phyloP scores from a whole-genome alignment of 1,140 invertebrate species.

The Aphelenchoides avenae region DNA sequence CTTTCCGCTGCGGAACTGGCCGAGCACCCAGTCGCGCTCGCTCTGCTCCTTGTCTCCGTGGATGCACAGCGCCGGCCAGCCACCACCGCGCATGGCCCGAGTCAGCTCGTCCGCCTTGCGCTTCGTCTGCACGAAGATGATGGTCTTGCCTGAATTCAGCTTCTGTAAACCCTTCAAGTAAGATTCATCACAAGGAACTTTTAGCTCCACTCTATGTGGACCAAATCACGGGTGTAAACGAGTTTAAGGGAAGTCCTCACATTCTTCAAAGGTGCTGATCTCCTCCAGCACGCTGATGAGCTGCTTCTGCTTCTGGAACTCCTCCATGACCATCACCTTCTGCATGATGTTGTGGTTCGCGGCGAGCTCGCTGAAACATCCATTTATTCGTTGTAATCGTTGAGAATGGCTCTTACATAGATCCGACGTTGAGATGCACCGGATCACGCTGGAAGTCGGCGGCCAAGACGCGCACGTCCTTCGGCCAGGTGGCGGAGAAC shows the following conservation, averaged over 20 bases:
- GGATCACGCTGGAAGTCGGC: constrained; percentile 88
- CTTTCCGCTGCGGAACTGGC: constrained; percentile 74
- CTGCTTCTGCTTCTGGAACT: constrained; percentile 84
- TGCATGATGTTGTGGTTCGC: constrained; percentile 82
- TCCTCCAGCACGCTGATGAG: constrained; percentile 14
- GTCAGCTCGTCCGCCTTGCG: constrained; percentile 91
- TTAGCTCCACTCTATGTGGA: no score
- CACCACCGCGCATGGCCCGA: constrained; percentile 62
- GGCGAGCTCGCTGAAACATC: constrained; percentile 22
- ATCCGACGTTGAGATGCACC: constrained; percentile 88
- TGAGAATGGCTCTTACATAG: constrained; percentile 74
- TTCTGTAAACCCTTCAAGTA: neutral
- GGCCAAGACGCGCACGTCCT: constrained; percentile 85
- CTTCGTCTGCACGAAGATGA: constrained; percentile 96
- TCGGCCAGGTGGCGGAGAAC: constrained; percentile 98
- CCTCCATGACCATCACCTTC: constrained; percentile 97
- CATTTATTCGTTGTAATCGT: constrained; percentile 82
- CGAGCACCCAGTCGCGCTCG: constrained; percentile 66
- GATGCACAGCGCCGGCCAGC: constrained; percentile 91
- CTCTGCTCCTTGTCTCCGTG: constrained; percentile 90
- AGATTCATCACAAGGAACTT: constrained; percentile 1
- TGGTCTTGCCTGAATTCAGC: constrained; percentile 66
- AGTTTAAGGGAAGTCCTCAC: no score
- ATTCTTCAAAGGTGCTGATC: no score
- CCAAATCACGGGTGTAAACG: no score